These are phyloP conservation scores for Ibidorhyncha struthersii DNA, from an alignment of 2,113 vertebrate genomes.

Conservation along the genomic window DNA sequence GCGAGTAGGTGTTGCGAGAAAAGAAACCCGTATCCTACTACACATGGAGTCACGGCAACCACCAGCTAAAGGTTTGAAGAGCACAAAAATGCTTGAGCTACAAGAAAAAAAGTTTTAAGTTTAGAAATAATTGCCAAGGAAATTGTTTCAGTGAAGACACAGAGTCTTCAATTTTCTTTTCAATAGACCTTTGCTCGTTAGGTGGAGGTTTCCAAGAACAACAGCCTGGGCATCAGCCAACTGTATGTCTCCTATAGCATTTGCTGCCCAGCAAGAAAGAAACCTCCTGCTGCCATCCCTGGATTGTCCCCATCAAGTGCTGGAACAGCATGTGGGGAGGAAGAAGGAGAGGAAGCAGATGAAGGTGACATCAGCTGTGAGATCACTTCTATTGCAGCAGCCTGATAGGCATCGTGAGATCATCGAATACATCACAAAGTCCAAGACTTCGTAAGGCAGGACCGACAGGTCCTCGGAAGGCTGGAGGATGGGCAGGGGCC, in stretches of 20 bases:
- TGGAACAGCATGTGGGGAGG: not conserved
- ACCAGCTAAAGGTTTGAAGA: not conserved
- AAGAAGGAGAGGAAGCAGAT: not conserved
- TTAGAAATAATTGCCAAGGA: not conserved
- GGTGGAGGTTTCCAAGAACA: conserved; percentile 61
- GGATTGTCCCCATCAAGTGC: conserved; percentile 62
- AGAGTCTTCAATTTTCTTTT: not conserved
- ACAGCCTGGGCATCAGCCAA: conserved; percentile 64
- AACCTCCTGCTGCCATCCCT: conserved; percentile 33
- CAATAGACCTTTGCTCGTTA: not conserved
- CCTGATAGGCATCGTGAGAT: not conserved
- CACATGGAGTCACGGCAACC: not conserved
- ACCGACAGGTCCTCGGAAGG: not conserved
- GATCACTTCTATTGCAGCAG: not conserved
- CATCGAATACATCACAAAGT: not conserved
- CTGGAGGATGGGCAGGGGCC: not conserved
- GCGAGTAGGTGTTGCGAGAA: not conserved
- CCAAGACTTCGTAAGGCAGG: accelerated
- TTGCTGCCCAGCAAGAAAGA: conserved; percentile 69
- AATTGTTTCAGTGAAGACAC: not conserved
- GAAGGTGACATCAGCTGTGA: not conserved
- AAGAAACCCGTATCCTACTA: not conserved
- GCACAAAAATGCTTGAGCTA: not conserved
- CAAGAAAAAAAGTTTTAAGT: not conserved
- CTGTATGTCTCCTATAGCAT: not conserved